Conservation (phyloP, 2,888 invertebrate genomes). For the Morpho helenor region DNA sequence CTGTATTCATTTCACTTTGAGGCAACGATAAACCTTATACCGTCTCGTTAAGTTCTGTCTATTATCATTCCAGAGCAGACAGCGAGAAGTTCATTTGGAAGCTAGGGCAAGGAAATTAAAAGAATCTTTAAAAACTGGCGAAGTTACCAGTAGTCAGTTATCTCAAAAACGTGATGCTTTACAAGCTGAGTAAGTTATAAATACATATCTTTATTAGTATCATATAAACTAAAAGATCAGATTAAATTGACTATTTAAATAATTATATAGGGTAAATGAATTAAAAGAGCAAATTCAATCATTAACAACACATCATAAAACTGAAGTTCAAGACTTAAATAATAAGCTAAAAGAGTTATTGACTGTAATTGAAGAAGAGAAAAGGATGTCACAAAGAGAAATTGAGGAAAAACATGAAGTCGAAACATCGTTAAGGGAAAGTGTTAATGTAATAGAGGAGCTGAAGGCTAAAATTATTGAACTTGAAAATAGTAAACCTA, state of each 20-base stretch:
- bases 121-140: constrained; percentile 66
- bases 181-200: constrained; percentile 50
- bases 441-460: constrained; percentile 44
- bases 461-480: constrained; percentile 52
- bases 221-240: not conserved
- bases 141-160: constrained; percentile 56
- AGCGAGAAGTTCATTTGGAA: constrained; percentile 64
- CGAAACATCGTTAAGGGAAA: constrained; percentile 42
- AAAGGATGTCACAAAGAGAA: constrained; percentile 39
- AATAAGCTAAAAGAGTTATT: constrained; percentile 50
- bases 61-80: constrained; percentile 51
- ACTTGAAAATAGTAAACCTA: constrained; percentile 52
- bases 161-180: constrained; percentile 58
- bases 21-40: too few relatives aligned
- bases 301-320: constrained; percentile 46
- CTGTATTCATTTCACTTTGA: too few relatives aligned
- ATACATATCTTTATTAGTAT: not conserved
- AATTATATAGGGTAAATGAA: constrained; percentile 43
- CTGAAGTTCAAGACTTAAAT: constrained; percentile 45
- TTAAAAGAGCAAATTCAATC: constrained; percentile 56
- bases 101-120: constrained; percentile 66
- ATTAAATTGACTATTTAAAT: not conserved
- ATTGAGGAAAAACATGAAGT: constrained; percentile 40
- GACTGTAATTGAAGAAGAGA: constrained; percentile 45
- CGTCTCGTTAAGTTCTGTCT: too few relatives aligned